Evolutionary conservation across 2,113 vertebrate species (phyloP).

Genomic region (Salvelinus alpinus): DNA sequence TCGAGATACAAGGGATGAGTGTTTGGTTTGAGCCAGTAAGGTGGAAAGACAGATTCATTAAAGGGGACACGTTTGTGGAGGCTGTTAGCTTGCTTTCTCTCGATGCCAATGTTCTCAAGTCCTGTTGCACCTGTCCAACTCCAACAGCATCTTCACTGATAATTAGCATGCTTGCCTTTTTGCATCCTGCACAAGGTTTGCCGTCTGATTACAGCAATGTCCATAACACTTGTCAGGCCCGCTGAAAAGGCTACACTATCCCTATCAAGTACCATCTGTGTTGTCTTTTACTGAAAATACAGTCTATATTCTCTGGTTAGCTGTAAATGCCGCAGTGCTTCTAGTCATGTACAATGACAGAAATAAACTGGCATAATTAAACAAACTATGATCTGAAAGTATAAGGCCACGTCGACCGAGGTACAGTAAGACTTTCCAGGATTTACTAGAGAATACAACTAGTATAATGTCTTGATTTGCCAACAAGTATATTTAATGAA

Average conservation of each 20-base stretch:
- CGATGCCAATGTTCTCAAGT: not conserved
- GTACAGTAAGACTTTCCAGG: too few species aligned
- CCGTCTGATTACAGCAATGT: slow-evolving; percentile 1
- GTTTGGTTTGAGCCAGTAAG: slow-evolving; percentile 12
- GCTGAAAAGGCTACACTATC: not conserved
- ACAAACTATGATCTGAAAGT: not conserved
- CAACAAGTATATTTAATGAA: too few species aligned
- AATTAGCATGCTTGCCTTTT: not conserved
- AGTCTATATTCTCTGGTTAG: too few species aligned
- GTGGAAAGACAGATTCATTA: slow-evolving; percentile 15
- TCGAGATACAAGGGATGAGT: slow-evolving; percentile 1
- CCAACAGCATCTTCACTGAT: not conserved
- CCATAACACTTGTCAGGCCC: not conserved
- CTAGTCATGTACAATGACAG: not conserved
- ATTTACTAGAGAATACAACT: too few species aligned
- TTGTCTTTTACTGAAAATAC: not conserved
- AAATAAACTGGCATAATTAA: not conserved
- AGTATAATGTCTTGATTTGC: too few species aligned
- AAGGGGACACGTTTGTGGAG: not conserved
- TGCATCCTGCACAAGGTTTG: not conserved
- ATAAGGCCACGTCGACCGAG: not conserved
- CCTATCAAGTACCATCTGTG: not conserved
- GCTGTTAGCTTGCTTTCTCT: not conserved
- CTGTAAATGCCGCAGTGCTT: not conserved
- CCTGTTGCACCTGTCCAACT: not conserved